A percentile compares a stretch with the other conserved stretches of the same genome.
Conservation (phyloP, 2,888 invertebrate genomes). For the Plemyria rubiginata region DNA sequence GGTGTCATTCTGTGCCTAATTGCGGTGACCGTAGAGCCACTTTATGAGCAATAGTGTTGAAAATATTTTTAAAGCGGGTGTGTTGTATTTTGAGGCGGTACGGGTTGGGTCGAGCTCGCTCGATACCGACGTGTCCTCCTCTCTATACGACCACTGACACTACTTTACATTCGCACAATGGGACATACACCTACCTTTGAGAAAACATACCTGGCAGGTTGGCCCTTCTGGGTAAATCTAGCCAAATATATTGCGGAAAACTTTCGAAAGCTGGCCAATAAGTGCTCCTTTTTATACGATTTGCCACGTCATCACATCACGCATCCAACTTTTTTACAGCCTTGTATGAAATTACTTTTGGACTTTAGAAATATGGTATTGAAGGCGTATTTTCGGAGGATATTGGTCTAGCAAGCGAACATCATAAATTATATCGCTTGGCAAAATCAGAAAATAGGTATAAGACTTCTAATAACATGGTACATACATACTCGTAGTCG, state of each 20-base stretch:
- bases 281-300: conserved; percentile 25
- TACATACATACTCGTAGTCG: not conserved
- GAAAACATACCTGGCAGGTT: conserved; percentile 40
- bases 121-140: conserved; percentile 48
- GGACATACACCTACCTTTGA: conserved; percentile 33
- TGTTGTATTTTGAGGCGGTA: conserved; percentile 54
- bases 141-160: conserved; percentile 35
- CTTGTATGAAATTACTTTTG: not conserved
- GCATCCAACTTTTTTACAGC: conserved; percentile 27
- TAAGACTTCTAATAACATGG: not conserved
- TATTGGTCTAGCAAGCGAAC: no score
- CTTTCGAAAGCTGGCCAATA: conserved; percentile 35
- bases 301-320: conserved; percentile 18
- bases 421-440: not conserved
- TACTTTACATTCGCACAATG: conserved; percentile 36
- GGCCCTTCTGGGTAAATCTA: conserved; percentile 40
- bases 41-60: no score
- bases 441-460: not conserved
- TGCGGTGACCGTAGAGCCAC: no score
- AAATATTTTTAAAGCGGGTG: conserved; percentile 55
- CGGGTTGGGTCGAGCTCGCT: conserved; percentile 42
- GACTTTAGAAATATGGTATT: not conserved
- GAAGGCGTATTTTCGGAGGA: not conserved
- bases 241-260: conserved; percentile 39
- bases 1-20: no score